Conservation (phyloP, 2,113 vertebrate genomes). For the Maylandia zebra region DNA sequence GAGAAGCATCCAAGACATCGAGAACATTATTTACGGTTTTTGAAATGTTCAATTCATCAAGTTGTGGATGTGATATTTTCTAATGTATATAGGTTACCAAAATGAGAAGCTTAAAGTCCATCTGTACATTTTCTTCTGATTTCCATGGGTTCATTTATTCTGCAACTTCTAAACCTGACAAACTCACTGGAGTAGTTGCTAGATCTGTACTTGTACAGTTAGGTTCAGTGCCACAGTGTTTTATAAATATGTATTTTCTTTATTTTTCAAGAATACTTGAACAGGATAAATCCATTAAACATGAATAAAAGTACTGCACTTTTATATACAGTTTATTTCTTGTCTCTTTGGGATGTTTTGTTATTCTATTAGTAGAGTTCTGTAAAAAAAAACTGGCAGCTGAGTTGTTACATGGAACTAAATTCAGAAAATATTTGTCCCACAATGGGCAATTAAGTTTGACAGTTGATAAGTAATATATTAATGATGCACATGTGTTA, state of each 20-base stretch:
- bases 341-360: neutral
- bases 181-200: constrained; percentile 43
- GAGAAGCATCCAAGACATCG: neutral
- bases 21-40: constrained; percentile 11
- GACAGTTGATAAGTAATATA: neutral
- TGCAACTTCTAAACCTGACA: constrained; percentile 18
- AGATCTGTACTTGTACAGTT: constrained; percentile 55
- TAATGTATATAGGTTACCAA: constrained; percentile 32
- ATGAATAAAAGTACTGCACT: constrained; percentile 67
- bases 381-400: neutral
- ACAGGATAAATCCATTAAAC: constrained; percentile 72
- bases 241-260: constrained; percentile 65
- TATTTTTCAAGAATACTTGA: constrained; percentile 73
- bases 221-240: constrained; percentile 40
- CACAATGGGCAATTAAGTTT: neutral
- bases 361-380: neutral
- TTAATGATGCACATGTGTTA: neutral
- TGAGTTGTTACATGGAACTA: neutral
- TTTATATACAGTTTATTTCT: constrained; percentile 44
- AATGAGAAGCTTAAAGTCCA: constrained; percentile 10
- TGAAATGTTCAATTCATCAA: neutral
- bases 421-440: neutral
- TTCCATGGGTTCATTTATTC: constrained; percentile 31
- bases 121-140: constrained; percentile 6
- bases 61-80: neutral